Evolutionary conservation across 2,113 vertebrate species (phyloP).

Genomic region (Erpornis zantholeuca): DNA sequence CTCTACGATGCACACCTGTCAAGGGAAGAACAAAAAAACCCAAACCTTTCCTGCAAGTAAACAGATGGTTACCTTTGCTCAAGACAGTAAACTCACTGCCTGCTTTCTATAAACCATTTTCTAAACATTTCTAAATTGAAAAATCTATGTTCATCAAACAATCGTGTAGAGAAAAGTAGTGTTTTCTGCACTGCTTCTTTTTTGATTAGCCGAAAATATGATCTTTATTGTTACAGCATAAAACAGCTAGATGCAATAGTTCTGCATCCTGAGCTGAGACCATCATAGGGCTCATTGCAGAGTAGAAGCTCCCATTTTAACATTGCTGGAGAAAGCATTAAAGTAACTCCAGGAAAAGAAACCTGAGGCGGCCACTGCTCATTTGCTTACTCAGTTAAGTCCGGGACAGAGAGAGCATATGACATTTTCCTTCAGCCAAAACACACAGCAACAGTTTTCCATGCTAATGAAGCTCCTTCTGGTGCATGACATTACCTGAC

Average conservation of each 20-base stretch:
- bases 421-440: background rate
- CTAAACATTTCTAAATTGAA: background rate
- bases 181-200: background rate
- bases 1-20: background rate
- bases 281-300: background rate
- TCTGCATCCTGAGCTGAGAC: background rate
- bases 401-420: background rate
- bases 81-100: background rate
- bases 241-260: background rate
- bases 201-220: background rate
- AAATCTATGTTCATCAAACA: background rate
- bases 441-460: background rate
- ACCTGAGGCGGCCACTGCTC: background rate
- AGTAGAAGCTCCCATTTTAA: background rate
- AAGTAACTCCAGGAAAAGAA: background rate
- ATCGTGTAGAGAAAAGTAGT: background rate
- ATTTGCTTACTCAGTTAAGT: background rate
- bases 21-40: background rate
- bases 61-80: background rate
- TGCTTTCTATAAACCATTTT: conserved; percentile 35
- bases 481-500: background rate
- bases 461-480: background rate
- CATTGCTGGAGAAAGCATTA: background rate
- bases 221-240: background rate
- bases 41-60: background rate